Conservation (phyloP, 2,113 vertebrate genomes). For the Phoxinus phoxinus region DNA sequence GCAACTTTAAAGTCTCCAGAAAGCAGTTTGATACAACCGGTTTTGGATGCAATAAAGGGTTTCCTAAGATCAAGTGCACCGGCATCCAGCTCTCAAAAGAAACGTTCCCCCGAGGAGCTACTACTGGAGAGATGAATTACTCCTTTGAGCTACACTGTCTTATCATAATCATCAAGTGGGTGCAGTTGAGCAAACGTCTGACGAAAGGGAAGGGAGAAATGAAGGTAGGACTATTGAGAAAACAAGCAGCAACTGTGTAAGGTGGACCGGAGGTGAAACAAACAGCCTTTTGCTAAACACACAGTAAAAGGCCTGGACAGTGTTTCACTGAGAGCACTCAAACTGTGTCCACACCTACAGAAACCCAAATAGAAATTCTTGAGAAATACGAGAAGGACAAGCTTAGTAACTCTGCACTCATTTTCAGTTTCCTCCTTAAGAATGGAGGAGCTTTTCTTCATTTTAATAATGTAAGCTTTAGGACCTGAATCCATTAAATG, state of each 20-base stretch:
- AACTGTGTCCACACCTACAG: constrained; percentile 12
- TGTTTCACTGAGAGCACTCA: background rate
- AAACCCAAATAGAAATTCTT: background rate
- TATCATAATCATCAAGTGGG: constrained; percentile 39
- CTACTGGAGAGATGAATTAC: background rate
- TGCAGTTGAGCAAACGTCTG: constrained; percentile 49
- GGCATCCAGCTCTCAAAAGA: background rate
- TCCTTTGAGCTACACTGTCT: constrained; percentile 30
- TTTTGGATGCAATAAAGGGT: background rate
- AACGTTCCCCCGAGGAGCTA: background rate
- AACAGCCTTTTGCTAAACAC: constrained; percentile 21
- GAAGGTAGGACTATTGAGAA: constrained; percentile 22
- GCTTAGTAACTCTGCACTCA: constrained; percentile 35
- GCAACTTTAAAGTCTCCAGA: background rate
- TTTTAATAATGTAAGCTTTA: background rate
- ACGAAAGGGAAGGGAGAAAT: constrained; percentile 43
- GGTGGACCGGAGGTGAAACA: background rate
- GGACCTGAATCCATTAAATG: background rate
- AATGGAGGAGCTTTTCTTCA: background rate
- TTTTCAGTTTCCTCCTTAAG: constrained; percentile 61
- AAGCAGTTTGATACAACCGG: background rate
- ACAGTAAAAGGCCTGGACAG: background rate
- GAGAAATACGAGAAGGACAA: background rate
- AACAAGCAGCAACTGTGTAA: background rate
- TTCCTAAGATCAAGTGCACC: background rate